These are phyloP conservation scores for Heterodera carotae DNA, from an alignment of 1,140 invertebrate species.

Conservation along the genomic window DNA sequence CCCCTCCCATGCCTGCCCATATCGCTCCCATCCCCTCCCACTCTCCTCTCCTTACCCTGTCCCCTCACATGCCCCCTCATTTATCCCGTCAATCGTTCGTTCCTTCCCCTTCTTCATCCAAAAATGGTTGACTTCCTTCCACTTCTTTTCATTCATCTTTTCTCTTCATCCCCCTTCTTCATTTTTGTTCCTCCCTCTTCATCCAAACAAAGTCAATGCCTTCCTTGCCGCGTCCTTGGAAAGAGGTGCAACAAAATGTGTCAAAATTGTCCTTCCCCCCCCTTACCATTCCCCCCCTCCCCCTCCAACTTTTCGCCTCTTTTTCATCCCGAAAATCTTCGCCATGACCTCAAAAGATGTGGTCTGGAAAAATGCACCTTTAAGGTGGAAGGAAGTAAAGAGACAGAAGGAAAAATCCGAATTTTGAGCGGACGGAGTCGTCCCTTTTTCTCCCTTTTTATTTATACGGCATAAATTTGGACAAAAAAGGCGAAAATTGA, in stretches of 20 bases:
- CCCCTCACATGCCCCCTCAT: too few relatives aligned
- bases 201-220: conserved; percentile 1
- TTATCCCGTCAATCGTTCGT: too few relatives aligned
- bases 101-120: neutral
- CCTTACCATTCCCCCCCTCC: neutral
- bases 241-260: conserved; percentile 12
- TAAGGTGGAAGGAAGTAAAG: neutral
- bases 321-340: conserved; percentile 13
- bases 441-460: neutral
- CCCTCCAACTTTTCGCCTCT: neutral
- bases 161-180: neutral
- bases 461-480: neutral
- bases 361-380: conserved; percentile 1
- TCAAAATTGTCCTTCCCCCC: conserved; percentile 10
- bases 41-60: too few relatives aligned
- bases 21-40: too few relatives aligned
- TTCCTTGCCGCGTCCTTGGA: neutral
- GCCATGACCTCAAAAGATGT: conserved; percentile 12
- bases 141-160: neutral
- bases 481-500: neutral
- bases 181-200: neutral
- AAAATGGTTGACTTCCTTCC: neutral
- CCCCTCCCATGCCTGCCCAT: too few relatives aligned
- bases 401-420: neutral
- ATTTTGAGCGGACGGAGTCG: neutral